Base-by-base conservation (phyloP, 2,113 vertebrate genomes). In the Orycteropus afer region DNA sequence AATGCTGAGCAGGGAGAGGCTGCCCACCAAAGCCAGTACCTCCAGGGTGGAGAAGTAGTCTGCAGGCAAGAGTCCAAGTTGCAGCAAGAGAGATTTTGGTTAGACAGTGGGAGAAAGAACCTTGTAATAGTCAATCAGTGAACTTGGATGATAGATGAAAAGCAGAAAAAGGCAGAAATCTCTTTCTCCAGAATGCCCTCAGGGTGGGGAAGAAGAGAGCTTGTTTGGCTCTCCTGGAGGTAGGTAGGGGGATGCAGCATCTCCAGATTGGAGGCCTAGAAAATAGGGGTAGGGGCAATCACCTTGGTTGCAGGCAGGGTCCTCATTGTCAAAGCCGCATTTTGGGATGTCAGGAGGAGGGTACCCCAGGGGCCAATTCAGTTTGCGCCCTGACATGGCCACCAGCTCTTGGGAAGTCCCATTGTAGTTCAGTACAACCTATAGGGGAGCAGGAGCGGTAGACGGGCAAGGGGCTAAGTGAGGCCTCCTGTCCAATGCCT, bases 371-470 rank as follows among this genome's bases (percentile, higher is more conserved):
- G 99, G 98, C 99, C 99, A 99, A 89, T 98, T 98, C 87, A 99
- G 98, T 80, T 97, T 97, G 3, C 95, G 95, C 0, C 99, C 99
- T 0, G 98, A 97, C 84, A 98, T 96, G 25, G 97, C 91, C 49
- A 98, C 81, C 90, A 99, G 98, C 96, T 98, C 97, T 95, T 99
- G 99, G 77, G 98, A 89, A 49, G 98, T 99, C 96, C 99, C 98
- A 0, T 99, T 99, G 97, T 99, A 99, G 95, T 98, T 98, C 78
- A 98, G 98, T 89, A 99, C 99, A 0, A 99, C 98, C 99, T 99
- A 9, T 0, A 7, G 78, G 51, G 65, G 49, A 69, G 63, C 27
- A 32, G 97, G 5, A 13, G n/a, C 27, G 34, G 45, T 90, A 55
- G 29, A 15, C 0, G 0, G 9, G 40, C 7, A 3, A 34, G 27